Percentiles rank a stretch among this genome's conserved stretches.
Evolutionary conservation across 1,140 invertebrate species (phyloP).

Genomic region (Sipha flava): DNA sequence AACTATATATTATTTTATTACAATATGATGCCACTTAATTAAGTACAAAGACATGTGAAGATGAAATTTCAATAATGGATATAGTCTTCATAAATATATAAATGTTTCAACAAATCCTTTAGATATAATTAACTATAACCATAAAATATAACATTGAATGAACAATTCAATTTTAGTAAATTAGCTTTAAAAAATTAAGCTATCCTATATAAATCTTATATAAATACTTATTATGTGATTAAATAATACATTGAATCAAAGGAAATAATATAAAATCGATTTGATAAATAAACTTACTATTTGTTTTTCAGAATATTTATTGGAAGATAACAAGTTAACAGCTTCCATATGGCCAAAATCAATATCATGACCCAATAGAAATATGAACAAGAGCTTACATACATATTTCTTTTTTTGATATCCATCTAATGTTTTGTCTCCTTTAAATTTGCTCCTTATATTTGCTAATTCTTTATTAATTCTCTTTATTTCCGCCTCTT

Average conservation of each 20-base stretch:
- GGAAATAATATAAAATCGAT: neutral
- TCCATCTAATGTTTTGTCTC: conserved; percentile 98
- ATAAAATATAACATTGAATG: too few species aligned
- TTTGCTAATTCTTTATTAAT: conserved; percentile 99
- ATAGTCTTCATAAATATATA: too few species aligned
- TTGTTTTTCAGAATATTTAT: conserved; percentile 99
- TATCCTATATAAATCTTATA: too few species aligned
- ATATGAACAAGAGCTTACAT: conserved; percentile 98
- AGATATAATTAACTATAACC: too few species aligned
- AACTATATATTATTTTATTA: neutral
- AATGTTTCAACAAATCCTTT: too few species aligned
- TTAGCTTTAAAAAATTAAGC: neutral
- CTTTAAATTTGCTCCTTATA: conserved; percentile 99
- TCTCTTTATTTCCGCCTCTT: conserved; percentile 99
- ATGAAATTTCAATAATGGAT: too few species aligned
- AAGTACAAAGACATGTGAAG: too few species aligned
- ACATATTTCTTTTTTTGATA: conserved; percentile 99
- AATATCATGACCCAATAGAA: conserved; percentile 97
- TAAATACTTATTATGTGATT: too few species aligned
- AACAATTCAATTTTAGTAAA: neutral
- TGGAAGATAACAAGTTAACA: conserved; percentile 98
- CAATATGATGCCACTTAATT: neutral
- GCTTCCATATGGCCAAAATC: conserved; percentile 99
- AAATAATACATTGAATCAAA: too few species aligned
- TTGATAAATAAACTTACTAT: conserved; percentile 66